Percentiles rank a stretch among this genome's conserved stretches.
Conservation (phyloP, 2,888 invertebrate species). For the Andrena marginata region DNA sequence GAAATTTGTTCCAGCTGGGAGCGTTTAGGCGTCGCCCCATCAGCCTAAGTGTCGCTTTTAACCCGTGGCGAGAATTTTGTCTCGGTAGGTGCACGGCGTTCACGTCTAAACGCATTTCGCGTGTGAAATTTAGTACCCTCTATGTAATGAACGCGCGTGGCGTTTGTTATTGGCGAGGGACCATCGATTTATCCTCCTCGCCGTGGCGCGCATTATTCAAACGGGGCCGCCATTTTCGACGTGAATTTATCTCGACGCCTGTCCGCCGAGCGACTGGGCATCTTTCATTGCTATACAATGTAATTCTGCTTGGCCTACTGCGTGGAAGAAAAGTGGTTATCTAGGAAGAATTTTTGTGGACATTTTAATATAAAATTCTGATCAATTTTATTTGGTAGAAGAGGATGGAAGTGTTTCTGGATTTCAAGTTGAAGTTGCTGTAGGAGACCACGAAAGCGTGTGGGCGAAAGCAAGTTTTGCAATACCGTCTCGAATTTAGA, state of each 20-base stretch:
- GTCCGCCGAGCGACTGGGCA: neutral
- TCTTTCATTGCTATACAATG: neutral
- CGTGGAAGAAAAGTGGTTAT: no score
- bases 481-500: constrained; percentile 9
- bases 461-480: neutral
- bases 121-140: constrained; percentile 11
- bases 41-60: constrained; percentile 49
- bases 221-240: neutral
- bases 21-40: constrained; percentile 30
- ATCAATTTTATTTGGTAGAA: neutral
- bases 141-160: constrained; percentile 14
- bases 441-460: neutral
- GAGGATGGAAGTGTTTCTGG: no score
- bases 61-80: constrained; percentile 49
- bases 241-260: neutral
- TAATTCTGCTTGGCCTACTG: neutral
- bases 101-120: constrained; percentile 28
- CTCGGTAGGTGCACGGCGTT: constrained; percentile 23
- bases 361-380: neutral
- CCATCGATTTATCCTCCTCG: neutral
- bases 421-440: neutral
- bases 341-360: no score
- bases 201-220: neutral
- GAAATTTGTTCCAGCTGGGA: constrained; percentile 40
- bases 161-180: constrained; percentile 6